Base-by-base conservation (phyloP, 1,140 invertebrate genomes). In the Pseudomyrmex cubaensis region DNA sequence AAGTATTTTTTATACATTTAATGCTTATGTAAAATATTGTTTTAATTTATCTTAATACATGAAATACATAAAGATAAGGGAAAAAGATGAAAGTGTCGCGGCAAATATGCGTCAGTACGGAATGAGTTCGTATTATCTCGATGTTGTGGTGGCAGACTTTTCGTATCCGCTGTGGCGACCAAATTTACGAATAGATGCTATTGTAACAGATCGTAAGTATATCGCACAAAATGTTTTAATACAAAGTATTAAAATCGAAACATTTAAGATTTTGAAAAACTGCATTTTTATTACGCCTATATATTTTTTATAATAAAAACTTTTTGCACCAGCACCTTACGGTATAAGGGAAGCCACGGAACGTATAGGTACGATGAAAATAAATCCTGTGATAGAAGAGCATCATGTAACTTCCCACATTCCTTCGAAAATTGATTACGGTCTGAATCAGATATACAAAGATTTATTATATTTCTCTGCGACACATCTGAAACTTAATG, bases 201-300 rank as follows among this genome's bases (percentile, higher is more conserved):
- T 99, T 83, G 97, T 99, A 66, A 99, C 98, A 62, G 98, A 99
- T 95, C 98, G 98, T 99, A 95, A 96, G 97, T 96, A 25, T 57
- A 50, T 25, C 62, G 2, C 17, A 64, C 22, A 73, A 70, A 12
- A 82, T 44, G 0, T 35, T 62, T 50, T 9, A 66, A 66, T 44
- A n/a, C 8, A 64, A 54, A 52, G 50, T 67, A 44, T 8, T 2
- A 35, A 35, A 35, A 5, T 35, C 25, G 5, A 5, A 35, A 35
- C 4, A 35, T 35, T 35, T 35, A 4, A 48, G 25, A 73, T 82
- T 35, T 56, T 48, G 35, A 35, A 35, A 35, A 35, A 35, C 25
- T 35, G 5, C 5, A 35, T 35, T 35, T 35, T 35, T 35, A 35
- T 35, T 35, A 4, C 25, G 25, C 25, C 25, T 35, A 3, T 35